These are phyloP conservation scores for Oscheius onirici DNA, from an alignment of 2,888 invertebrate species.

Conservation along the genomic window DNA sequence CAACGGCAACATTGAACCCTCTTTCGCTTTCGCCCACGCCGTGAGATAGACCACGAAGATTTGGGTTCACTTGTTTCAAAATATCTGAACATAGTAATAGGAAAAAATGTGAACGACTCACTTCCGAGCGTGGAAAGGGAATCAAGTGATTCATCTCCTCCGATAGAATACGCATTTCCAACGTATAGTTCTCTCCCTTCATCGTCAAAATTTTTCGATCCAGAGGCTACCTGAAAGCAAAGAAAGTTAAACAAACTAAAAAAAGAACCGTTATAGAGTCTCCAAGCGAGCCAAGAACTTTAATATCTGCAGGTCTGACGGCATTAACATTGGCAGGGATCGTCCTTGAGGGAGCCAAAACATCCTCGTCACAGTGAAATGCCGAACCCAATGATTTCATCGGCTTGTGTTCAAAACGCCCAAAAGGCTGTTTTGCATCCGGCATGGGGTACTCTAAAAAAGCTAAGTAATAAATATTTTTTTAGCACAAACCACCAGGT, in stretches of 20 bases:
- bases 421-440: not conserved
- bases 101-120: not conserved
- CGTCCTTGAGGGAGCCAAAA: conserved; percentile 1
- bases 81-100: conserved; percentile 74
- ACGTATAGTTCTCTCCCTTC: conserved; percentile 31
- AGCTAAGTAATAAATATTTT: not conserved
- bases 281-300: conserved; percentile 55
- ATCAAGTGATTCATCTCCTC: conserved; percentile 34
- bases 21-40: conserved; percentile 76
- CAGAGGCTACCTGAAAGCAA: conserved; percentile 6
- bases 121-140: conserved; percentile 4
- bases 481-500: not conserved
- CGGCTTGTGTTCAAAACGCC: not conserved
- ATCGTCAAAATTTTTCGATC: conserved; percentile 29
- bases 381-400: conserved; percentile 19
- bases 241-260: not conserved
- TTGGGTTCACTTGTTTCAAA: conserved; percentile 80
- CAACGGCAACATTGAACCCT: conserved; percentile 51
- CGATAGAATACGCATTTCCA: conserved; percentile 28
- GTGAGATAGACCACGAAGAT: conserved; percentile 80
- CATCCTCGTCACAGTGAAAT: conserved; percentile 6
- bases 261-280: conserved; percentile 55
- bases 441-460: not conserved
- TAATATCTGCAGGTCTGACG: conserved; percentile 54
- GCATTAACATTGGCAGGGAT: conserved; percentile 24